These are phyloP conservation scores for Cataglyphis livida DNA, from an alignment of 2,888 invertebrate genomes.

Conservation along the genomic window DNA sequence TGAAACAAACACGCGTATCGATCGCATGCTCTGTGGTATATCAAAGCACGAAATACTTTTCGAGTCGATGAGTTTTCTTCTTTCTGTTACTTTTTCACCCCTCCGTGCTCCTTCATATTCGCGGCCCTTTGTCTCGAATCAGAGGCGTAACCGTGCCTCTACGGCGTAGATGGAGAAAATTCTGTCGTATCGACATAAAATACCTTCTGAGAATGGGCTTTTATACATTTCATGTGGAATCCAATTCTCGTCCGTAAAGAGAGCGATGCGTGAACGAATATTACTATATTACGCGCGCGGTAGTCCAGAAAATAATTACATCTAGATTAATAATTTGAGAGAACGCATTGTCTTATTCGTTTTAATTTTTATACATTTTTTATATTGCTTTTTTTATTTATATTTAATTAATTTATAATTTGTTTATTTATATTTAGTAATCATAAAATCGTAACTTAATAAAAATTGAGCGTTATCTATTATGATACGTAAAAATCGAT, in stretches of 20 bases:
- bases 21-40: constrained; percentile 56
- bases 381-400: background rate
- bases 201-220: constrained; percentile 26
- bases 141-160: constrained; percentile 36
- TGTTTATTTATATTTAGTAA: background rate
- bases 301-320: background rate
- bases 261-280: background rate
- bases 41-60: constrained; percentile 69
- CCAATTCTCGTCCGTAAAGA: constrained; percentile 3
- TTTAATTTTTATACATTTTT: background rate
- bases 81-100: constrained; percentile 28
- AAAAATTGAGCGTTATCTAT: background rate
- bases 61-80: constrained; percentile 54
- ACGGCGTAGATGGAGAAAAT: constrained; percentile 24
- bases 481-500: background rate
- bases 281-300: background rate
- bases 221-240: constrained; percentile 37
- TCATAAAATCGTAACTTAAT: background rate
- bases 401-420: background rate
- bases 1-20: constrained; percentile 43
- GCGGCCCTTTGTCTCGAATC: constrained; percentile 38
- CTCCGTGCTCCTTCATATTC: constrained; percentile 14
- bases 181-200: constrained; percentile 36
- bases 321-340: background rate
- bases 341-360: background rate